A percentile compares a stretch with the other conserved stretches of the same genome.
Evolutionary conservation across 2,113 vertebrate genomes (phyloP).

Genomic region (Lathamus discolor): DNA sequence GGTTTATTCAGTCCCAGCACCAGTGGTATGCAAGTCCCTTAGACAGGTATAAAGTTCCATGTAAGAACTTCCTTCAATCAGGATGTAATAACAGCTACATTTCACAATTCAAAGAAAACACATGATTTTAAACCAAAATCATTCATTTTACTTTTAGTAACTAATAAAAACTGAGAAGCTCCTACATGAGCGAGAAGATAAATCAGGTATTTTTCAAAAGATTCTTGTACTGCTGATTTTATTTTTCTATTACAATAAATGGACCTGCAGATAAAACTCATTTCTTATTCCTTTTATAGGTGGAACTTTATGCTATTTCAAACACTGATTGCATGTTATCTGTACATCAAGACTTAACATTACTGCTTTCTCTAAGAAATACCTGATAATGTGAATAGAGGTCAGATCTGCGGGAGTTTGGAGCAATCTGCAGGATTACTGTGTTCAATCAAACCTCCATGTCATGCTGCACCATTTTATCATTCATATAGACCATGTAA

Average conservation of each 20-base stretch:
- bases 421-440: conserved; percentile 13
- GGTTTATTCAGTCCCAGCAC: neutral
- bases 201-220: neutral
- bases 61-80: neutral
- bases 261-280: neutral
- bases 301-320: neutral
- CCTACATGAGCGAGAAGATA: neutral
- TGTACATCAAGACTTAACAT: neutral
- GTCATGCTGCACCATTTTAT: neutral
- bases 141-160: neutral
- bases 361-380: neutral
- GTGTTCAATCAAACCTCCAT: neutral
- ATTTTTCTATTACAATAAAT: neutral
- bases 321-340: neutral
- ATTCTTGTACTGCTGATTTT: neutral
- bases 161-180: neutral
- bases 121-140: neutral
- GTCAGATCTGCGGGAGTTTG: conserved; percentile 16
- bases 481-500: neutral
- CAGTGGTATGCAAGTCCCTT: neutral
- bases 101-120: neutral
- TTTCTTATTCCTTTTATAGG: neutral
- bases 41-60: neutral
- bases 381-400: neutral
- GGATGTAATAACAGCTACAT: neutral